Percentiles rank a stretch among this genome's conserved stretches.
Conservation (phyloP, 1,140 invertebrate species). For the Mesaphorura yosii region DNA sequence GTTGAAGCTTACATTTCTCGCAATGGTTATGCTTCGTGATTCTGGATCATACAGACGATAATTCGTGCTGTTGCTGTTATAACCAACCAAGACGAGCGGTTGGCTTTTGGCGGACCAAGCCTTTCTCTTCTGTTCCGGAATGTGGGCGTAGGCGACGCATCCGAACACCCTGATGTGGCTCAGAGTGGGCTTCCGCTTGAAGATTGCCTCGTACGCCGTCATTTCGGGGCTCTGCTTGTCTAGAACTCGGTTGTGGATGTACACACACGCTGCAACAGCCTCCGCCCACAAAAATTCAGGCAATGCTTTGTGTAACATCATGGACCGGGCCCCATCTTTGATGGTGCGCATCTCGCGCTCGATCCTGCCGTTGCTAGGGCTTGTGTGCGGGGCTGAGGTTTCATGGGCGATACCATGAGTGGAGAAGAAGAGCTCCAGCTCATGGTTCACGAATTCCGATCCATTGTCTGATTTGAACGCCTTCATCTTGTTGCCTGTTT, state of each 20-base stretch:
- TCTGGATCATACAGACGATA: conserved; percentile 21
- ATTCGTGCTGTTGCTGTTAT: conserved; percentile 17
- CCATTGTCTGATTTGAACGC: conserved; percentile 39
- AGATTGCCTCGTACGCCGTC: conserved; percentile 32
- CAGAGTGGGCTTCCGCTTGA: conserved; percentile 29
- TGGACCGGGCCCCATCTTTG: conserved; percentile 27
- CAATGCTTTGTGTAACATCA: conserved; percentile 33
- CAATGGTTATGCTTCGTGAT: background rate
- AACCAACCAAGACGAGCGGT: conserved; percentile 30
- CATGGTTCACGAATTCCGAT: conserved; percentile 32
- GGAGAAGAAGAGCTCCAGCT: conserved; percentile 29
- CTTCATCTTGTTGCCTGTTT: conserved; percentile 34
- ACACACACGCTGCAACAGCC: conserved; percentile 37
- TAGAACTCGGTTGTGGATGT: conserved; percentile 35
- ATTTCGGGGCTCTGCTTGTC: background rate
- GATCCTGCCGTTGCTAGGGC: conserved; percentile 41
- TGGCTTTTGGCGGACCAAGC: conserved; percentile 28
- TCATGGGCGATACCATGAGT: conserved; percentile 30
- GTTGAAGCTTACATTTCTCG: background rate
- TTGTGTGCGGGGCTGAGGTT: conserved; percentile 35
- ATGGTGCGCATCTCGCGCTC: conserved; percentile 37
- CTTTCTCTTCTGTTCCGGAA: conserved; percentile 12
- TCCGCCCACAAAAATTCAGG: conserved; percentile 39
- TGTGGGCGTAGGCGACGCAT: conserved; percentile 27
- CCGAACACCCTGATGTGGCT: conserved; percentile 33